Evolutionary conservation across 2,888 invertebrate species (phyloP), one percentile per base, ranked within the genome.

Genomic region (Parochlus steinenii): DNA sequence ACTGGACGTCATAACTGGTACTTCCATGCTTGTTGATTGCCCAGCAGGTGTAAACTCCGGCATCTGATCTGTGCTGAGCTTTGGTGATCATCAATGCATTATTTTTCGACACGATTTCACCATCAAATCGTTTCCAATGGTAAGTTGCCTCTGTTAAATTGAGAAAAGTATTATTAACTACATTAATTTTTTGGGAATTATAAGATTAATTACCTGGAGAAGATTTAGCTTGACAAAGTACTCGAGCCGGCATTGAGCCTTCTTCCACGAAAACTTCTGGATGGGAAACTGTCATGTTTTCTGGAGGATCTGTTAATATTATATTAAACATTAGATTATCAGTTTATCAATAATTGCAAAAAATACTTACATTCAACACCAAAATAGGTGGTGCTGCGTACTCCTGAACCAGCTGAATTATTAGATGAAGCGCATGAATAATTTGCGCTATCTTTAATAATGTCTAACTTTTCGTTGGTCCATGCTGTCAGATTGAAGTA

Each of bases 401-500:
- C 86, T 3, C 82, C 77, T 0, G 71, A 63, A 1, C 89, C 87
- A 31, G 81, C 78, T 5, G 68, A 66, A 56, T 85, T 86, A 27
- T 67, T 62, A 5, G 75, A 76, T 40, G 85, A 85, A 43, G 74
- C 67, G 57, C 89, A 89, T 17, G 81, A 81, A 59, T 87, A 89
- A 54, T 76, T 74, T 32, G 78, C 76, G 44, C 79, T 79, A 59
- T 85, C 82, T 6, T 69, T 67, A 32, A 71, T 63, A 37, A 81
- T 71, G 50, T 83, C 80, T 45, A 89, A 66, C 48, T 73, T 73
- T 33, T 75, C 69, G 25, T 71, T 71, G 1, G 83, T 74, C 82
- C 87, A 86, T 30, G 76, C 74, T 3, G 76, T 69, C 70, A 89
- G 74, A 61, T 87, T 87, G 78, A 86, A 89, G 47, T 79, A 69